Evolutionary conservation across 1,140 invertebrate genomes (phyloP), one percentile per base, ranked within the genome.

Genomic region (Pogonus chalceus): DNA sequence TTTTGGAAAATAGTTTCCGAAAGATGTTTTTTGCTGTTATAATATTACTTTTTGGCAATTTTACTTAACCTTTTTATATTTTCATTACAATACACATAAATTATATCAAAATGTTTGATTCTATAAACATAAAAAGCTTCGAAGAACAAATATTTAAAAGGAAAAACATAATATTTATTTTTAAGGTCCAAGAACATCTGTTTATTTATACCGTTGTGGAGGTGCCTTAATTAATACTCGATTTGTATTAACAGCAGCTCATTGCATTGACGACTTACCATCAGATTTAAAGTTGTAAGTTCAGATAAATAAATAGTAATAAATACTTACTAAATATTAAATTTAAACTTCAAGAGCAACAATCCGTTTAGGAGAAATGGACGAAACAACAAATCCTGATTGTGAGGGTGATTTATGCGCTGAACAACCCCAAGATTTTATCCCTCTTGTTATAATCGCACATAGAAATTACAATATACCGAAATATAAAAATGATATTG

Each of bases 401-500:
- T 85, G 82, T 54, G 68, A 75, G 43, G 49, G 71, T 2, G 59
- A 61, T 46, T 65, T 74, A 10, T 84, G 81, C 56, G 79, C 79
- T 1, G 74, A 74, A 1, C 67, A 67, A 1, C 67, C 76, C 9
- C 79, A 81, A 61, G 74, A 82, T 58, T 72, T 76, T n/a, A 54
- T 61, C 20, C 67, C 78, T 0, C 65, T 60, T 7, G 60, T 65
- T 49, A 64, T 80, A 3, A 68, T 70, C 18, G 62, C 68, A 12
- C 82, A 85, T 62, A 58, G 72, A 1, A 58, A 68, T 23, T 85
- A 81, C 60, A 73, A 82, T 63, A 71, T 72, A n/a, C 78, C 79
- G 0, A 49, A 62, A 0, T 80, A 78, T 56, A 73, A 77, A 53
- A 79, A 87, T 60, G 85, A 88, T 60, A 80, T 87, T 43, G 82